phyloP scores from a whole-genome alignment of 2,113 vertebrate genomes.

The Perognathus longimembris region DNA sequence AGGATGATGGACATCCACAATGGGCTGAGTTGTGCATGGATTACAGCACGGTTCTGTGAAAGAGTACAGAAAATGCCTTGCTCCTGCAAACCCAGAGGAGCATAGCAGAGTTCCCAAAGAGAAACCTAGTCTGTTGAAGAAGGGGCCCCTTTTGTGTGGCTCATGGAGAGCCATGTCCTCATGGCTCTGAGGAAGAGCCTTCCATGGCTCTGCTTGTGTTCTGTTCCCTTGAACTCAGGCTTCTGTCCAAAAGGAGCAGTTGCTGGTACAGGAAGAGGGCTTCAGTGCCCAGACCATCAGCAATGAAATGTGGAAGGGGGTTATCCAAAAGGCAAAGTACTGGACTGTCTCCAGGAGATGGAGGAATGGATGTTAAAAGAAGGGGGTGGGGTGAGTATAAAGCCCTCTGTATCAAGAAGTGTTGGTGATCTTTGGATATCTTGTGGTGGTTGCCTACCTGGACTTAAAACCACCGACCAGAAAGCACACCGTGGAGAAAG shows the following conservation, averaged over 20 bases:
- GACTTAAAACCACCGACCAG: constrained; percentile 19
- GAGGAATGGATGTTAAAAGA: not conserved
- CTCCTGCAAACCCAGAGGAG: not conserved
- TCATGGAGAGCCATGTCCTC: not conserved
- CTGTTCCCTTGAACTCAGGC: not conserved
- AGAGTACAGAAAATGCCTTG: not conserved
- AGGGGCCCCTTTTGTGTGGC: not conserved
- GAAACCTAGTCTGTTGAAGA: not conserved
- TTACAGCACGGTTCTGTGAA: not conserved
- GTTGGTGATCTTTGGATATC: not conserved
- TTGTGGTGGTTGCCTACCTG: not conserved
- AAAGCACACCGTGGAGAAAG: constrained; percentile 12
- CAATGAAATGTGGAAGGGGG: not conserved
- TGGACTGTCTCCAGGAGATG: not conserved
- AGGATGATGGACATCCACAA: not conserved
- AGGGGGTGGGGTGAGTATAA: not conserved
- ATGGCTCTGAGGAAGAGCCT: not conserved
- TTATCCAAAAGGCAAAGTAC: not conserved
- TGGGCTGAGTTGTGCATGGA: not conserved
- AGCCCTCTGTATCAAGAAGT: not conserved
- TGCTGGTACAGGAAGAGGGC: not conserved
- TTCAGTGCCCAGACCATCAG: not conserved
- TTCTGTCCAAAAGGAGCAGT: not conserved
- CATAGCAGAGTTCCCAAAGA: not conserved
- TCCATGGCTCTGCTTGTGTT: not conserved